A percentile compares a stretch with the other conserved stretches of the same genome.
Conservation (phyloP, 2,888 invertebrate genomes). For the Hemaris fuciformis region DNA sequence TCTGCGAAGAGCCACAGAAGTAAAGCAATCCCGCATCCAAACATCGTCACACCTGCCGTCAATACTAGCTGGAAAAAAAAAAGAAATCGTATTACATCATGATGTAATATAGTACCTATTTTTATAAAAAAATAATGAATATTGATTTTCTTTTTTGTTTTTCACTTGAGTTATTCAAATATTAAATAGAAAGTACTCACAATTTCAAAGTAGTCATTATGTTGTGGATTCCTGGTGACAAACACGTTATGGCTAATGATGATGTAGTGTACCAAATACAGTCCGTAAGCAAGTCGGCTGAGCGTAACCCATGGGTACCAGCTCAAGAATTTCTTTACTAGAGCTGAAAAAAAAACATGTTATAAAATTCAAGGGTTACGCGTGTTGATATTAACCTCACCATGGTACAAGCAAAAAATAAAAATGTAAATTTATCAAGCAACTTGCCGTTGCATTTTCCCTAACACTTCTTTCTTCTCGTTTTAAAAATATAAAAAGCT, state of each 20-base stretch:
- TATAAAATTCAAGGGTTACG: background rate
- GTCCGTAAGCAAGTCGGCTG: conserved; percentile 81
- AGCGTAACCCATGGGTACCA: conserved; percentile 83
- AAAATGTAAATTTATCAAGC: too few relatives aligned
- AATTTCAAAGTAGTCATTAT: conserved; percentile 51
- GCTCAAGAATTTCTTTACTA: conserved; percentile 66
- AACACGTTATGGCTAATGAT: conserved; percentile 76
- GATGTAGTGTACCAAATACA: conserved; percentile 80
- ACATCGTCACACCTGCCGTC: conserved; percentile 68
- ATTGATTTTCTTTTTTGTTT: too few relatives aligned
- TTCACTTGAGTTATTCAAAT: background rate
- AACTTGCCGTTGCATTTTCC: too few relatives aligned
- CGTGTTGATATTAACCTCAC: too few relatives aligned
- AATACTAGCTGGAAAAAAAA: conserved; percentile 56
- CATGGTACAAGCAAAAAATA: too few relatives aligned
- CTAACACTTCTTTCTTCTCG: too few relatives aligned
- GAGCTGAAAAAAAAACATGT: conserved; percentile 45
- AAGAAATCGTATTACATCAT: too few relatives aligned
- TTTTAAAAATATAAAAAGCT: too few relatives aligned
- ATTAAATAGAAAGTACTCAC: conserved; percentile 48
- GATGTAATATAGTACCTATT: too few relatives aligned
- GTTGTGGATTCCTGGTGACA: conserved; percentile 68
- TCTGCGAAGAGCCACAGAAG: conserved; percentile 78
- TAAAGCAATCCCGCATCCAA: conserved; percentile 68
- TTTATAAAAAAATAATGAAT: too few relatives aligned